Conservation (phyloP, 2,888 invertebrate genomes). For the Agrotis clavis region DNA sequence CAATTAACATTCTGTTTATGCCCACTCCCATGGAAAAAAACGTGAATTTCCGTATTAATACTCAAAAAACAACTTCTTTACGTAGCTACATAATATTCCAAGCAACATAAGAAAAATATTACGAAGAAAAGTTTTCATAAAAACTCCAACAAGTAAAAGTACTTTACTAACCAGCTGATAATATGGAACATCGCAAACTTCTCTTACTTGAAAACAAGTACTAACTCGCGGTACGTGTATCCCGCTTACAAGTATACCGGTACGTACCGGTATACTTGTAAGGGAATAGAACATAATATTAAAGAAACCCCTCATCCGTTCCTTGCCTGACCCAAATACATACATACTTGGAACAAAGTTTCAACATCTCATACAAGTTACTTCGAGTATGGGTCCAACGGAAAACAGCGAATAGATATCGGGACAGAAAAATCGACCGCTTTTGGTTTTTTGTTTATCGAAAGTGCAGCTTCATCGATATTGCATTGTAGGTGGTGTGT, state of each 20-base stretch:
- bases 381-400: conserved; percentile 44
- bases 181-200: conserved; percentile 34
- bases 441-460: background rate
- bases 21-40: too few relatives aligned
- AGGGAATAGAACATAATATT: conserved; percentile 59
- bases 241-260: background rate
- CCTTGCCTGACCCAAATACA: conserved; percentile 55
- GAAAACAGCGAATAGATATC: conserved; percentile 41
- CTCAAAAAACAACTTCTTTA: background rate
- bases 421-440: conserved; percentile 32
- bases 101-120: conserved; percentile 5
- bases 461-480: background rate
- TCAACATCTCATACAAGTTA: conserved; percentile 57
- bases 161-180: conserved; percentile 23
- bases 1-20: too few relatives aligned
- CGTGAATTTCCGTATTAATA: background rate
- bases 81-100: background rate
- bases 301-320: conserved; percentile 60
- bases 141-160: conserved; percentile 35
- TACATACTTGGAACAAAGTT: conserved; percentile 59
- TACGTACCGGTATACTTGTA: conserved; percentile 42
- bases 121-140: conserved; percentile 7
- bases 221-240: conserved; percentile 28
- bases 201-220: conserved; percentile 31
- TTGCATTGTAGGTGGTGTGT: background rate